phyloP scores from a whole-genome alignment of 2,888 invertebrate genomes.

The Candidula unifasciata region DNA sequence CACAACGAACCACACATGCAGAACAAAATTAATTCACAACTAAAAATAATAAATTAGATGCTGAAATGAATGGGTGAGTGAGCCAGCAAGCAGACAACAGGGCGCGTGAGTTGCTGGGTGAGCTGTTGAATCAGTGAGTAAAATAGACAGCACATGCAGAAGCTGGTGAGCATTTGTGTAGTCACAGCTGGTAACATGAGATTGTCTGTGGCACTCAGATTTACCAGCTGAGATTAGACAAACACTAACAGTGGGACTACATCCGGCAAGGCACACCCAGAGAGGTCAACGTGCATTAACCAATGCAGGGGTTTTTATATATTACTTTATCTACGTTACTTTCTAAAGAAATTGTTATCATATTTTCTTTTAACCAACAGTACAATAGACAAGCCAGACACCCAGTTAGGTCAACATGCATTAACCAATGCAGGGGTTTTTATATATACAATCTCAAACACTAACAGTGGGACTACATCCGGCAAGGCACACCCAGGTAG shows the following conservation, averaged over 20 bases:
- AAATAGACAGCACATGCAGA: slow-evolving; percentile 43
- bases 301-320: background rate
- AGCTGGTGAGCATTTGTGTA: slow-evolving; percentile 79
- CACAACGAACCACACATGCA: no score
- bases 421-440: background rate
- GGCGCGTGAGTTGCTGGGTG: background rate
- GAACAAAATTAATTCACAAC: no score
- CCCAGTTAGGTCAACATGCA: slow-evolving; percentile 11
- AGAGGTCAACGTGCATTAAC: background rate
- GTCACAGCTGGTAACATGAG: slow-evolving; percentile 94
- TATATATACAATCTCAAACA: slow-evolving; percentile 76
- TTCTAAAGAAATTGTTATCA: no score
- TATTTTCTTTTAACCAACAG: no score
- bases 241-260: slow-evolving; percentile 62
- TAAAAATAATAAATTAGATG: no score
- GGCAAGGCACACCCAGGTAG: slow-evolving; percentile 40
- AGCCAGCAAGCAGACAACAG: background rate
- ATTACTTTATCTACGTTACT: no score
- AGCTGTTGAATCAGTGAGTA: background rate
- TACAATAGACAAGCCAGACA: no score
- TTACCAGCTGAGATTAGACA: slow-evolving; percentile 99
- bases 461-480: slow-evolving; percentile 54
- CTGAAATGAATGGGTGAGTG: no score
- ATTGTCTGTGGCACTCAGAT: slow-evolving; percentile 86
- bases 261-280: slow-evolving; percentile 40